Evolutionary conservation across 1,140 invertebrate genomes (phyloP).

Genomic region (Scaptomyza montana): DNA sequence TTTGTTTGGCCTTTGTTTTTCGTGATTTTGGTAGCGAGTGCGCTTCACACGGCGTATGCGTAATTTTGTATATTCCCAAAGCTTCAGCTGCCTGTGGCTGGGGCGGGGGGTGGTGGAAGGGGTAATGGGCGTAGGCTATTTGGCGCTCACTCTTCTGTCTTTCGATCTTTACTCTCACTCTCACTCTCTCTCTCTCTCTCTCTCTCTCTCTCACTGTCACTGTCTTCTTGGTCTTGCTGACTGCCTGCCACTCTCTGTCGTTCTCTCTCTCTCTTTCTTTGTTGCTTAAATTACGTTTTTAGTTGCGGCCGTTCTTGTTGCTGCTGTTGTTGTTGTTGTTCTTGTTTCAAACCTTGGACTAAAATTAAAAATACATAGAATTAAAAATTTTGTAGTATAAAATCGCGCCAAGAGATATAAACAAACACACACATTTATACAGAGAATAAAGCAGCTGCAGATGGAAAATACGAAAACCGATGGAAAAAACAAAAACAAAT

Average conservation of each 20-base stretch:
- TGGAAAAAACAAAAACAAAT: background rate
- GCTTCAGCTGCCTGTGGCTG: slow-evolving; percentile 29
- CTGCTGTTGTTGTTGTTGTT: slow-evolving; percentile 42
- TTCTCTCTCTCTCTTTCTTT: slow-evolving; percentile 35
- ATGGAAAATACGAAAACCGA: slow-evolving; percentile 26
- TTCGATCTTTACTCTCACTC: slow-evolving; percentile 5
- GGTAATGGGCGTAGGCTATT: background rate
- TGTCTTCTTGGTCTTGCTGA: background rate
- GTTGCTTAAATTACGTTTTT: slow-evolving; percentile 72
- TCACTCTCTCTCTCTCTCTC: too few relatives aligned
- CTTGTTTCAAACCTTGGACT: slow-evolving; percentile 82
- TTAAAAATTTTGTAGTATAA: slow-evolving; percentile 67
- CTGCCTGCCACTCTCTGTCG: background rate
- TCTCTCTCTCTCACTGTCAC: slow-evolving; percentile 1
- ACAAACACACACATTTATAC: slow-evolving; percentile 15
- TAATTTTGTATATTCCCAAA: slow-evolving; percentile 64
- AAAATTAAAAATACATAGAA: slow-evolving; percentile 79
- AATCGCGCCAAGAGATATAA: slow-evolving; percentile 57
- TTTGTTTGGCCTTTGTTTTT: slow-evolving; percentile 2
- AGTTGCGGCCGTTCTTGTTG: slow-evolving; percentile 35
- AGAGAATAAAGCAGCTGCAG: slow-evolving; percentile 6
- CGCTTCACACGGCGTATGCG: slow-evolving; percentile 73
- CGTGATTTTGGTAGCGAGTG: slow-evolving; percentile 21
- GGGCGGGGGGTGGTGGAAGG: too few relatives aligned
- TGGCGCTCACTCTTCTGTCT: slow-evolving; percentile 31